These are phyloP conservation scores for Melospiza melodia DNA, from an alignment of 2,113 vertebrate genomes.

Conservation along the genomic window DNA sequence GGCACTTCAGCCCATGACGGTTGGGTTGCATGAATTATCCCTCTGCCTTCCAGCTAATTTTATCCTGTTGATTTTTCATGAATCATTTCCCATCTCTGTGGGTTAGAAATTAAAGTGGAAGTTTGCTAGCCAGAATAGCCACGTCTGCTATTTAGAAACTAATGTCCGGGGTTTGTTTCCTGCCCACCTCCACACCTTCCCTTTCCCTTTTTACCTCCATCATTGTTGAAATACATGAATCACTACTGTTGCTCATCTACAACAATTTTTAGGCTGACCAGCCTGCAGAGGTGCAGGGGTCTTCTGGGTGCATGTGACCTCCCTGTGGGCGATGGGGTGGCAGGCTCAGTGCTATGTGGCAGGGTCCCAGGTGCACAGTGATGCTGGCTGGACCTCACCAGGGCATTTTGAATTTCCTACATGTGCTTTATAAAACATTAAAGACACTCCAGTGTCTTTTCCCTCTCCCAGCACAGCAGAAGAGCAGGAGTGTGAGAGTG, in stretches of 20 bases:
- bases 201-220: constrained; percentile 23
- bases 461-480: neutral
- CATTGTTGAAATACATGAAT: neutral
- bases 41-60: constrained; percentile 64
- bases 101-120: constrained; percentile 66
- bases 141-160: constrained; percentile 56
- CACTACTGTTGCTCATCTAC: neutral
- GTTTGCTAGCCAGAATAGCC: constrained; percentile 53
- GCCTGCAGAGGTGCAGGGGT: neutral
- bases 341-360: neutral
- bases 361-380: neutral
- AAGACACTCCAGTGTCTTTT: neutral
- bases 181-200: neutral
- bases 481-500: neutral
- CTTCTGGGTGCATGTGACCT: neutral
- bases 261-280: neutral
- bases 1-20: constrained; percentile 18
- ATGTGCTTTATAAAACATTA: neutral
- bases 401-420: neutral
- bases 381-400: neutral
- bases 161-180: constrained; percentile 52
- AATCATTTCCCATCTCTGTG: constrained; percentile 70
- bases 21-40: constrained; percentile 57
- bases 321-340: neutral
- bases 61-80: constrained; percentile 70